Base-by-base conservation (phyloP, 2,797 vertebrate genomes). In the Lagodon rhomboides region DNA sequence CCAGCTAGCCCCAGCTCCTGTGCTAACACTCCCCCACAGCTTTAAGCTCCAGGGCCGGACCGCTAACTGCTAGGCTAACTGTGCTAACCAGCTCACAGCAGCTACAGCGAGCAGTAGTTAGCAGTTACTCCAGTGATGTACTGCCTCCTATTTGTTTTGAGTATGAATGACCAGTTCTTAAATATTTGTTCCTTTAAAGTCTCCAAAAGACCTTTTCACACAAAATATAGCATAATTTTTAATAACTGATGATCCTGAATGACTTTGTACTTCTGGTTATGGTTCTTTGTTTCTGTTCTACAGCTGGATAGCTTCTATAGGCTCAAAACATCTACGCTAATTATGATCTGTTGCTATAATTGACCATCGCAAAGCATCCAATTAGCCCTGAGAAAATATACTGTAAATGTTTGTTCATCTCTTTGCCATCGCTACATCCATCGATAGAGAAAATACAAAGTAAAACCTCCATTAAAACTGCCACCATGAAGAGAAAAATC, bases 401-500 rank as follows among this genome's bases (percentile, higher is more conserved):
- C 20, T 63, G 20, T 41, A 66, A 61, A 56, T 73, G 67, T 78
- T 75, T 83, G 53, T 56, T 60, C 27, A 47, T 43, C n/a, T 79
- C 62, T 69, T 72, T 27, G 10, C 64, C n/a, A 16, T 12, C 44
- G 9, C n/a, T 68, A 30, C 43, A 34, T 18, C 9, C 38, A 25
- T 12, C 58, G 22, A 58, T 22, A 49, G 62, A 68, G 47, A 67
- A 79, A 83, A 65, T 68, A 61, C 47, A 68, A 22, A 16, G 63
- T 54, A 71, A 70, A 73, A 60, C 64, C 83, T 75, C 80, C 85
- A 70, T 79, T 81, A 67, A 87, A 90, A 77, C 30, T 83, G 87
- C 86, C 86, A 90, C 73, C 30, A 67, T 66, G 55, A 65, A 47
- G 62, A 69, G 71, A 83, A 88, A 70, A 91, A 90, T 69, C 68